phyloP scores from a whole-genome alignment of 2,888 invertebrate genomes.

The Tiliacea aurago region DNA sequence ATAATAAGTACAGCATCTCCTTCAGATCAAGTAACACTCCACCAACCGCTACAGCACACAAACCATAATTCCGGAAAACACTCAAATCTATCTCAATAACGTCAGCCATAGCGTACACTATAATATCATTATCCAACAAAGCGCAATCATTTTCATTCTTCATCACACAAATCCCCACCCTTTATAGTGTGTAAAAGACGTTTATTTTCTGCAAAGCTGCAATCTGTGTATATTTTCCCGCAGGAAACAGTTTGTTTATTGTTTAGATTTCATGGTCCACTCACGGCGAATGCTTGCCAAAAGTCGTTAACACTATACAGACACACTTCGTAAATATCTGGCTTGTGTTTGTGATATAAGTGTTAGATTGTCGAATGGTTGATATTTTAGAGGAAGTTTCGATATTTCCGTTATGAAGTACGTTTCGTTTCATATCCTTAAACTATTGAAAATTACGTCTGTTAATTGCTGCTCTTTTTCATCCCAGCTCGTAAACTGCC shows the following conservation, averaged over 20 bases:
- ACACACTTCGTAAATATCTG: conserved; percentile 82
- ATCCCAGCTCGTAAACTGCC: neutral
- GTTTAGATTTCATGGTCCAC: conserved; percentile 79
- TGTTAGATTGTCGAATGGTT: conserved; percentile 54
- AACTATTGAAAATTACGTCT: neutral
- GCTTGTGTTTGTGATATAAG: conserved; percentile 56
- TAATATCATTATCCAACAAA: conserved; percentile 49
- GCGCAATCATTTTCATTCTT: conserved; percentile 59
- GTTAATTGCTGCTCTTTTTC: neutral
- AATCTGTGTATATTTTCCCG: conserved; percentile 72
- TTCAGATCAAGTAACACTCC: conserved; percentile 21
- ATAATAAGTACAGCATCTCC: neutral
- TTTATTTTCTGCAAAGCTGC: conserved; percentile 66
- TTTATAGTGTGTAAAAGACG: conserved; percentile 56
- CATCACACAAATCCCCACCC: conserved; percentile 60
- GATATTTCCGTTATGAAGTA: conserved; percentile 5
- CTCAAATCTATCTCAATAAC: conserved; percentile 57
- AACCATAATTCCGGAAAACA: conserved; percentile 37
- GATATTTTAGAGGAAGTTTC: conserved; percentile 26
- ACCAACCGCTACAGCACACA: conserved; percentile 3
- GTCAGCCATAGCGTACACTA: conserved; percentile 37
- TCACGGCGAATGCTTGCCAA: conserved; percentile 79
- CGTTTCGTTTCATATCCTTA: neutral
- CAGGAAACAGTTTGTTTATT: conserved; percentile 85
- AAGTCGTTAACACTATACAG: conserved; percentile 85